phyloP scores from a whole-genome alignment of 2,888 invertebrate species.

The Steinernema scapterisci region DNA sequence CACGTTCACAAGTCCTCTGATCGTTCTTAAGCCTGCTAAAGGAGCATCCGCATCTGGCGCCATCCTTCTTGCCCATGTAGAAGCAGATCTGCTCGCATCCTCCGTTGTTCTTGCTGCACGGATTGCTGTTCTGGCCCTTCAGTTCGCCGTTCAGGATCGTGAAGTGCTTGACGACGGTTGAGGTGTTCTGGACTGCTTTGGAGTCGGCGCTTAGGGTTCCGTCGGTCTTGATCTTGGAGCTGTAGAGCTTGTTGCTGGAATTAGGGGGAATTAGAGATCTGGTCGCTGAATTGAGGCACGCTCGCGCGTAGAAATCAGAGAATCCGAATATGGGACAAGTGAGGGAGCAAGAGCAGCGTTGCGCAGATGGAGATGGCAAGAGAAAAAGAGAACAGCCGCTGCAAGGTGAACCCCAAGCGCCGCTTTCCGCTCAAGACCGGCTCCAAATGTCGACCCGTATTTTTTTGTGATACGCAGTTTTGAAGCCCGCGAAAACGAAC shows the following conservation, averaged over 20 bases:
- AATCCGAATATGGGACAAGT: too few species aligned
- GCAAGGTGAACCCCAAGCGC: too few species aligned
- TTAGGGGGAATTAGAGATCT: too few species aligned
- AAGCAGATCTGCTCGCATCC: slow-evolving; percentile 82
- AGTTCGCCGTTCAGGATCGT: neutral
- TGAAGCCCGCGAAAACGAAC: too few species aligned
- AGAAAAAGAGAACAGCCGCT: too few species aligned
- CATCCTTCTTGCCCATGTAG: slow-evolving; percentile 71
- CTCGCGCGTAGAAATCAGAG: too few species aligned
- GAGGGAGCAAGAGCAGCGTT: too few species aligned
- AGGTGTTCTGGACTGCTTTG: neutral
- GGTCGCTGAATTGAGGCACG: too few species aligned
- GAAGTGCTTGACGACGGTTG: slow-evolving; percentile 2
- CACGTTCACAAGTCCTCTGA: slow-evolving; percentile 76
- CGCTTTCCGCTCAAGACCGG: too few species aligned
- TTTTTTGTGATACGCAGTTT: too few species aligned
- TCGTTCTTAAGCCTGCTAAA: slow-evolving; percentile 78
- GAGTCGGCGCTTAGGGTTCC: neutral
- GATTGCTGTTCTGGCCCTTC: neutral
- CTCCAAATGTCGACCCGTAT: too few species aligned
- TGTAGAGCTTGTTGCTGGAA: slow-evolving; percentile 8
- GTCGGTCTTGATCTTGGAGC: slow-evolving; percentile 4
- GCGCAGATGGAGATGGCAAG: too few species aligned
- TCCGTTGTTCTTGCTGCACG: slow-evolving; percentile 72
- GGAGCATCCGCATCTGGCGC: slow-evolving; percentile 77